Percentiles rank a stretch among this genome's conserved stretches.
Evolutionary conservation across 2,113 vertebrate species (phyloP).

Genomic region (Halichoerus grypus): DNA sequence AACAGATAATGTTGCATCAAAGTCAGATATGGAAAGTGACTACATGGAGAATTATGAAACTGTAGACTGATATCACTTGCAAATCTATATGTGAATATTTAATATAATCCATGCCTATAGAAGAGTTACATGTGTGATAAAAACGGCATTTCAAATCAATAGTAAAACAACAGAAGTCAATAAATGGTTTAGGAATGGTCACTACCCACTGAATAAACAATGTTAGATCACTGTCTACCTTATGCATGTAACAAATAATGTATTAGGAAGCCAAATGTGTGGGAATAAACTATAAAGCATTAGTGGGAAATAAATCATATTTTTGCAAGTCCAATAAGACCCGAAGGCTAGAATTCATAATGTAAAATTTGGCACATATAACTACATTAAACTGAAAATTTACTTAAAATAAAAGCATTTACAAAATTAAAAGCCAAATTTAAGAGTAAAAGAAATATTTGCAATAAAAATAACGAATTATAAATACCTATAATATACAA

Average conservation of each 20-base stretch:
- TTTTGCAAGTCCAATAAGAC: not conserved
- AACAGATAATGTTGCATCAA: not conserved
- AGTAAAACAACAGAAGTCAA: not conserved
- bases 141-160: not conserved
- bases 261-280: not conserved
- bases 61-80: not conserved
- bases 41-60: not conserved
- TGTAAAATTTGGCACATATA: not conserved
- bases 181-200: not conserved
- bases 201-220: not conserved
- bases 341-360: not conserved
- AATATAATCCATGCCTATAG: not conserved
- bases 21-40: not conserved
- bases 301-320: not conserved
- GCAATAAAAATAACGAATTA: not conserved
- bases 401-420: slow-evolving; percentile 8
- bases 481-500: not conserved
- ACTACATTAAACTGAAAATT: not conserved
- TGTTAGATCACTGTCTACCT: not conserved
- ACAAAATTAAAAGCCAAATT: not conserved
- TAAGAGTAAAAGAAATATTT: not conserved
- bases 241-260: not conserved
- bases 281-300: not conserved
- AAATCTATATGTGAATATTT: not conserved
- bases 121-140: not conserved